Evolutionary conservation across 2,113 vertebrate genomes (phyloP).

Genomic region (Tetrao urogallus): DNA sequence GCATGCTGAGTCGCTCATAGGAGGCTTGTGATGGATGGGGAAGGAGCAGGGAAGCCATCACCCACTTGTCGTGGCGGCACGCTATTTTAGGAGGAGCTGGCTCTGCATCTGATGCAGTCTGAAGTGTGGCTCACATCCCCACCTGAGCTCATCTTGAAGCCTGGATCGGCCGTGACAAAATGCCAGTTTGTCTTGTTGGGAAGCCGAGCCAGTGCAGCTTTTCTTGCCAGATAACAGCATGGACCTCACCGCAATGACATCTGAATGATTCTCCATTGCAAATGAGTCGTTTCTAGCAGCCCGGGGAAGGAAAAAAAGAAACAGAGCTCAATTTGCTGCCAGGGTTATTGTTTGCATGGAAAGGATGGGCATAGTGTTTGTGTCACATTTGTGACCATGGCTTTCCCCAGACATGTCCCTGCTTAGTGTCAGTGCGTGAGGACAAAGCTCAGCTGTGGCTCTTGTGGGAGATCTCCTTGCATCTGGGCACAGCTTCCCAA

Average conservation of each 20-base stretch:
- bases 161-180: slow-evolving; percentile 21
- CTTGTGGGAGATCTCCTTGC: neutral
- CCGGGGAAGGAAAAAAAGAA: neutral
- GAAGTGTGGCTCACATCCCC: neutral
- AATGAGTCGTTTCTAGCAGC: slow-evolving; percentile 5
- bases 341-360: neutral
- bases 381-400: neutral
- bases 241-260: neutral
- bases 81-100: neutral
- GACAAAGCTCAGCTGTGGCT: neutral
- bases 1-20: neutral
- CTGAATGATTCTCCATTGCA: neutral
- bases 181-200: slow-evolving; percentile 37
- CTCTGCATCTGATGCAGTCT: neutral
- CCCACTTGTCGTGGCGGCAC: neutral
- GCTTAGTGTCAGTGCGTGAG: accelerated
- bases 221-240: slow-evolving; percentile 13
- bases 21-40: slow-evolving; percentile 7
- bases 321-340: neutral
- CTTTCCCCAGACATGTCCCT: accelerated
- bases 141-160: slow-evolving; percentile 20
- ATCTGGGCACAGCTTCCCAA: neutral
- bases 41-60: slow-evolving; percentile 17
- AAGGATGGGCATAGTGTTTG: neutral
- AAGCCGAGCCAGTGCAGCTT: neutral